Base-by-base conservation (phyloP, 2,797 vertebrate species). In the Sparus aurata region DNA sequence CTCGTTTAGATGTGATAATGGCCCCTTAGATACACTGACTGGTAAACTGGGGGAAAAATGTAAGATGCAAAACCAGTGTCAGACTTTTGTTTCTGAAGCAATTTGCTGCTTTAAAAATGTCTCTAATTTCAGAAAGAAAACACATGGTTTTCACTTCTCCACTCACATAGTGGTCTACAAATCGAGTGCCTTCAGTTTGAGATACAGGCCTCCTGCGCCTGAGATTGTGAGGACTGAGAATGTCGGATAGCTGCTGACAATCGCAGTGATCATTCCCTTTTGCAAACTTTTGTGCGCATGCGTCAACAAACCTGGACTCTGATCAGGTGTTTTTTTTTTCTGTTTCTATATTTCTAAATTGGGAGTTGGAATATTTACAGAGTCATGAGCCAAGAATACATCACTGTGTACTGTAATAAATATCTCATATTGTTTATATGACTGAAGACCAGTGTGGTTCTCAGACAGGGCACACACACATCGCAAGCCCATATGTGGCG, bases 161-260 rank as follows among this genome's bases (percentile, higher is more conserved):
- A 22, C 52, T 70, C 30, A 2, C 38, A 75, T 58, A 70, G 61
- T 45, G 79, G 54, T 80, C 43, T 82, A 43, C 50, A 71, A 67
- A 85, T 50, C 4, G 79, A 85, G 91, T 93, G 92, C 91, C 91
- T 93, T 91, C 38, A 74, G 71, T 73, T 73, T 77, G 69, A 30
- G 52, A 73, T 62, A 10, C 60, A 12, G 53, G 63, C 45, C 5
- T 55, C 65, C 10, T 43, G 43, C 0, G 68, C 62, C 73, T 30
- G 50, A 67, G n/a, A 45, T 63, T 58, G 45, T 2, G 41, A 69
- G 49, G 58, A 79, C 68, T 53, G 22, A 52, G 77, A 85, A 78
- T 82, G 80, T 87, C 20, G 1, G 60, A 64, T 4, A 58, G 77
- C 80, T 75, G 71, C 76, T 74, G 87, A 84, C 80, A 78, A 84